Evolutionary conservation across 1,140 invertebrate species (phyloP).

Genomic region (Diorhabda sublineata): DNA sequence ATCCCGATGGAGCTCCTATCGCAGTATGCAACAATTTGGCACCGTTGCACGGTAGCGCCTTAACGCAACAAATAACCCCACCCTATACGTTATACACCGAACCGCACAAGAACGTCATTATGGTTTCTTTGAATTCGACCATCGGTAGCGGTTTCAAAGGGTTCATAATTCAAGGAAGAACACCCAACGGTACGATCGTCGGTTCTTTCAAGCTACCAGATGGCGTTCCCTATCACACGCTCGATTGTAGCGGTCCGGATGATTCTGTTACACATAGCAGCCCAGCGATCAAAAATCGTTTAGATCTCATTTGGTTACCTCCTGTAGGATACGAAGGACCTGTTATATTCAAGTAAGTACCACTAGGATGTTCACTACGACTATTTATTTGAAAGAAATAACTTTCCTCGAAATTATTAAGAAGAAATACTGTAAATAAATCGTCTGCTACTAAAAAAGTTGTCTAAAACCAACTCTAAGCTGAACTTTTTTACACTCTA

Average conservation of each 20-base stretch:
- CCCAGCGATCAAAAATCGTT: slow-evolving; percentile 57
- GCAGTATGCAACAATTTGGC: slow-evolving; percentile 52
- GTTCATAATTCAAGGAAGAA: slow-evolving; percentile 60
- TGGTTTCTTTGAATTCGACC: slow-evolving; percentile 53
- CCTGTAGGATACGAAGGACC: slow-evolving; percentile 66
- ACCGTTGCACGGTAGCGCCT: slow-evolving; percentile 51
- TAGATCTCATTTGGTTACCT: slow-evolving; percentile 68
- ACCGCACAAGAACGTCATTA: slow-evolving; percentile 26
- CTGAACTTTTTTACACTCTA: too few relatives aligned
- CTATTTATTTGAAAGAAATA: too few relatives aligned
- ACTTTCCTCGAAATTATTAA: too few relatives aligned
- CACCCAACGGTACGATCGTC: slow-evolving; percentile 47
- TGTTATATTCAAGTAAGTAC: slow-evolving; percentile 70
- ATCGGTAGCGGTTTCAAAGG: slow-evolving; percentile 57
- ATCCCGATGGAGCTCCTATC: slow-evolving; percentile 53
- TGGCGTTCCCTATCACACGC: slow-evolving; percentile 52
- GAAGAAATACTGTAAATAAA: too few relatives aligned
- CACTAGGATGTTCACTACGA: background rate
- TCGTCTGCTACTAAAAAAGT: too few relatives aligned
- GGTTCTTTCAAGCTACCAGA: slow-evolving; percentile 52
- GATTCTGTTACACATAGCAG: slow-evolving; percentile 67
- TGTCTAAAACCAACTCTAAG: too few relatives aligned
- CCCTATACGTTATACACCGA: slow-evolving; percentile 44
- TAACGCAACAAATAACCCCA: slow-evolving; percentile 36
- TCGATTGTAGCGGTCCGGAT: slow-evolving; percentile 56